Percentiles rank a stretch among this genome's conserved stretches.
Conservation (phyloP, 1,140 invertebrate species). For the Lasaia peninsularis region DNA sequence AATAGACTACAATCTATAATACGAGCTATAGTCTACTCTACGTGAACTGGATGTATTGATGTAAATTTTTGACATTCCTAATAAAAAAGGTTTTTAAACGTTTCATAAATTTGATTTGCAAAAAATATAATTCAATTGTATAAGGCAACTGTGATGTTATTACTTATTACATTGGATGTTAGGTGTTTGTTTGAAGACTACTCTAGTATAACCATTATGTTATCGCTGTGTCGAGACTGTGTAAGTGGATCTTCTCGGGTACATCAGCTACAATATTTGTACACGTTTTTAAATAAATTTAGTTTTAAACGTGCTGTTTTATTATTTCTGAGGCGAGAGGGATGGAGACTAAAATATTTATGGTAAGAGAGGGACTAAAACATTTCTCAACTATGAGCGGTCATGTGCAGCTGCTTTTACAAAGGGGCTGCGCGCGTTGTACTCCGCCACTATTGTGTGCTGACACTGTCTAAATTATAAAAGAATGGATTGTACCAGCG, state of each 20-base stretch:
- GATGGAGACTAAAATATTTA: too few relatives aligned
- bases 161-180: constrained; percentile 21
- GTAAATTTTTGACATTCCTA: constrained; percentile 5
- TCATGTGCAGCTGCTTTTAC: too few relatives aligned
- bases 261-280: constrained; percentile 63
- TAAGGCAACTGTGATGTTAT: constrained; percentile 28
- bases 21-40: too few relatives aligned
- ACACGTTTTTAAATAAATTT: constrained; percentile 69
- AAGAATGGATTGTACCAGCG: too few relatives aligned
- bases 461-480: too few relatives aligned
- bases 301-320: constrained; percentile 39
- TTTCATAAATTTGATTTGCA: not conserved
- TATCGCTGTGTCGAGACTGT: constrained; percentile 1
- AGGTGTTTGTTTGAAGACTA: constrained; percentile 27
- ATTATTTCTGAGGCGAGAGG: not conserved
- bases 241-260: constrained; percentile 30
- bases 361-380: too few relatives aligned
- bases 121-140: not conserved
- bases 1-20: not conserved
- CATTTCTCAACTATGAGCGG: too few relatives aligned
- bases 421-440: too few relatives aligned
- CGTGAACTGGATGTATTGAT: not conserved
- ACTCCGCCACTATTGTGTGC: too few relatives aligned
- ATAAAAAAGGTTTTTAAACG: not conserved
- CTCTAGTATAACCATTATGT: constrained; percentile 11